phyloP scores from a whole-genome alignment of 2,113 vertebrate genomes.

The Cheirogaleus medius region DNA sequence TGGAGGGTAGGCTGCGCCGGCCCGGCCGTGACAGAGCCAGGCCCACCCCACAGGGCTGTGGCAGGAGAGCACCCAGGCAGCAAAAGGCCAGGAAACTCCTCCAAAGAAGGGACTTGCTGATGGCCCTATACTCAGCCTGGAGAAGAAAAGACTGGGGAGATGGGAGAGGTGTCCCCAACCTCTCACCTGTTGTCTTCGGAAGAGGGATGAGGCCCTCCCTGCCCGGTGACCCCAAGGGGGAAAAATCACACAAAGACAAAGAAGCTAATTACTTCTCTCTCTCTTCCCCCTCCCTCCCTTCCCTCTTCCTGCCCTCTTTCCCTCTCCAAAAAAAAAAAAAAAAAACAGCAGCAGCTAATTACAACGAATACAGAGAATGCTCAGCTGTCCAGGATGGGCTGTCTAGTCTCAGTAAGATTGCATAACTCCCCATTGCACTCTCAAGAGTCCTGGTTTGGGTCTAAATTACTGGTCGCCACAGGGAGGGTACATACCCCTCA shows the following conservation, averaged over 20 bases:
- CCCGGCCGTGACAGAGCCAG: neutral
- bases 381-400: neutral
- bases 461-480: neutral
- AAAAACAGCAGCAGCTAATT: neutral
- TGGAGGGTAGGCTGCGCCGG: neutral
- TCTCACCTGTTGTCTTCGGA: neutral
- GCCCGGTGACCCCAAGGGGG: neutral
- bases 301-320: rapidly evolving
- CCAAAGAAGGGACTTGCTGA: neutral
- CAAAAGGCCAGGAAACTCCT: neutral
- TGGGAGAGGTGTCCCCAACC: neutral
- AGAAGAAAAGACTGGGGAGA: neutral
- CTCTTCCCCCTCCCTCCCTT: no score
- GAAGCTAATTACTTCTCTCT: neutral
- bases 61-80: neutral
- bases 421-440: neutral
- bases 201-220: neutral
- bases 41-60: neutral
- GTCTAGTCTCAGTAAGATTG: neutral
- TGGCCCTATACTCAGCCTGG: neutral
- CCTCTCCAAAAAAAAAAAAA: no score
- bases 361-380: no score
- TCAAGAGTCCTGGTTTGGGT: neutral
- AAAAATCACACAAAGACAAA: neutral
- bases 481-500: neutral